Evolutionary conservation across 2,888 invertebrate species (phyloP).

Genomic region (Netelia inedita): DNA sequence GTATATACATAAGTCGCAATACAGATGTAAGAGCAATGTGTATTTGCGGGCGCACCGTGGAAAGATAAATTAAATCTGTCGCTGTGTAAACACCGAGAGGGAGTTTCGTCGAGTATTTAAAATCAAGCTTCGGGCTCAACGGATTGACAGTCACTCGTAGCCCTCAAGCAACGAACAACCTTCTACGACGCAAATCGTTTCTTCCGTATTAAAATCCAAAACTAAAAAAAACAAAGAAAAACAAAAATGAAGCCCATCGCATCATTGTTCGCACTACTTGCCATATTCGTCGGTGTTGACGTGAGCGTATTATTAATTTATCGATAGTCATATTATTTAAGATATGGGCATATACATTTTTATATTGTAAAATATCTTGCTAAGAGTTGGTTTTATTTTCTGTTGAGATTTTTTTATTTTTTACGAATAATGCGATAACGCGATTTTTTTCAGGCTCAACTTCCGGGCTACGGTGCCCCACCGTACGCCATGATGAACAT

Average conservation of each 20-base stretch:
- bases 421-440: not conserved
- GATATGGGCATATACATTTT: not conserved
- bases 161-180: constrained; percentile 17
- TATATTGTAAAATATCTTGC: not conserved
- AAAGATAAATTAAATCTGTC: constrained; percentile 56
- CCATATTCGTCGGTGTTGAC: constrained; percentile 28
- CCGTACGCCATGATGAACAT: constrained; percentile 32
- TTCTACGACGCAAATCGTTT: not conserved
- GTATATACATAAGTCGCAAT: not conserved
- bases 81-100: constrained; percentile 48
- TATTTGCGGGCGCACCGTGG: constrained; percentile 19
- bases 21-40: constrained; percentile 26
- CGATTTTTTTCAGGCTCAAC: constrained; percentile 51
- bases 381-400: too few relatives aligned
- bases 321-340: not conserved
- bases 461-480: constrained; percentile 28
- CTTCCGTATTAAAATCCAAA: not conserved
- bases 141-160: constrained; percentile 52
- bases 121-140: constrained; percentile 19
- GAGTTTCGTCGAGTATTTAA: constrained; percentile 65
- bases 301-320: constrained; percentile 37
- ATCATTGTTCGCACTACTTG: constrained; percentile 40
- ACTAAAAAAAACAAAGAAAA: not conserved
- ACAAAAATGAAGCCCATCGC: constrained; percentile 42
- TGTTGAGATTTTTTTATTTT: too few relatives aligned